Evolutionary conservation across 2,797 vertebrate species (phyloP).

Genomic region (Sebastes taczanowskii): DNA sequence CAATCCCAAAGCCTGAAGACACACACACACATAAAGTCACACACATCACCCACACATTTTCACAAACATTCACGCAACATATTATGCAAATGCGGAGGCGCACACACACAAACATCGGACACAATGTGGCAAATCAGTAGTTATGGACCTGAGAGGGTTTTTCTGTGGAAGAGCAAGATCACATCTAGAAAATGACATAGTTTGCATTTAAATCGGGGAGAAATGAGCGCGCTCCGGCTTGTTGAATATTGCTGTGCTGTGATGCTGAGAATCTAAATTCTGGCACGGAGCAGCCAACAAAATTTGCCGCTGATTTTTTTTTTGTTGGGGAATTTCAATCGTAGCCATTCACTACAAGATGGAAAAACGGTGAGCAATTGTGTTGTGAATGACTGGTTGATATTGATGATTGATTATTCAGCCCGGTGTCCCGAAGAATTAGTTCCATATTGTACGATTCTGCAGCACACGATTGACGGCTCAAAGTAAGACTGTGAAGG

Average conservation of each 20-base stretch:
- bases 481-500: background rate
- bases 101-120: conserved; percentile 34
- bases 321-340: conserved; percentile 3
- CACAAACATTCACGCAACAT: conserved; percentile 50
- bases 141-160: conserved; percentile 56
- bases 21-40: conserved; percentile 39
- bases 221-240: conserved; percentile 43
- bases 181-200: conserved; percentile 56
- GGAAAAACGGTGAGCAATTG: background rate
- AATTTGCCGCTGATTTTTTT: conserved; percentile 11
- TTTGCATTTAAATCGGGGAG: conserved; percentile 73
- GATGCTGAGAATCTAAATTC: conserved; percentile 30
- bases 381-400: background rate
- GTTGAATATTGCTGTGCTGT: conserved; percentile 32
- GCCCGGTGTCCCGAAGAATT: background rate
- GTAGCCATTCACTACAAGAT: background rate
- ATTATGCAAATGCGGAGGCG: conserved; percentile 49
- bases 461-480: background rate
- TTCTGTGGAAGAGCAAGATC: conserved; percentile 51
- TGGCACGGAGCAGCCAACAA: background rate
- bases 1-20: conserved; percentile 68
- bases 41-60: conserved; percentile 58
- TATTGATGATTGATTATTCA: background rate
- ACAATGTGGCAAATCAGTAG: conserved; percentile 61
- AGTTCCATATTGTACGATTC: background rate